These are phyloP conservation scores for Aldrovandia affinis DNA, from an alignment of 2,797 vertebrate genomes.

Conservation along the genomic window DNA sequence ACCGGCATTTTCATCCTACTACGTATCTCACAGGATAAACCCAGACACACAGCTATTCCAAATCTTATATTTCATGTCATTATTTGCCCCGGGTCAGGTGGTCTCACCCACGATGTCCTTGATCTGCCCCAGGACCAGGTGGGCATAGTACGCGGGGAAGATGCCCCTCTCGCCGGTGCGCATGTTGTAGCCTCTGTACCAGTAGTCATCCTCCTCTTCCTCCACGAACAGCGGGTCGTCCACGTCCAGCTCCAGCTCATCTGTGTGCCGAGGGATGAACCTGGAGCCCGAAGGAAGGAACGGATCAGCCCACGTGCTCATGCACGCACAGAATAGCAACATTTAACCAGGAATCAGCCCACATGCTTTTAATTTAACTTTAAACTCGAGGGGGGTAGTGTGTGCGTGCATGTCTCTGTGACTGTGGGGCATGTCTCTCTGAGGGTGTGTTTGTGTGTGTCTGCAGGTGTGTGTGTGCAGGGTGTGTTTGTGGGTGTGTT, in stretches of 20 bases:
- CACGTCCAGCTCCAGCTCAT: constrained; percentile 94
- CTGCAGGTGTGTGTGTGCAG: not conserved
- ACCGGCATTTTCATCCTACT: not conserved
- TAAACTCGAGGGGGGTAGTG: too few relatives aligned
- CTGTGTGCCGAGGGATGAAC: constrained; percentile 94
- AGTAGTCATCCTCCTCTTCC: constrained; percentile 95
- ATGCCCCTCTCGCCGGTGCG: constrained; percentile 92
- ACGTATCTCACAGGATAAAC: too few relatives aligned
- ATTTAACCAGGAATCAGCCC: not conserved
- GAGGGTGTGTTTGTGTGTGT: not conserved
- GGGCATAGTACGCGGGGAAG: constrained; percentile 95
- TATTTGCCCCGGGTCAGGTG: not conserved
- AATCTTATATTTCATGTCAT: too few relatives aligned
- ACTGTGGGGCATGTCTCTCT: too few relatives aligned
- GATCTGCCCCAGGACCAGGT: constrained; percentile 85
- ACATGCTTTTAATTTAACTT: too few relatives aligned
- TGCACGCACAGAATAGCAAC: constrained; percentile 23
- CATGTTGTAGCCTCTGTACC: constrained; percentile 98
- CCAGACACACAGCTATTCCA: too few relatives aligned
- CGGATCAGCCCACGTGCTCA: constrained; percentile 12
- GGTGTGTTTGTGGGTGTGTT: not conserved
- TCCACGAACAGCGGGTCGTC: constrained; percentile 93
- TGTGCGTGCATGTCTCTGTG: too few relatives aligned
- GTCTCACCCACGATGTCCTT: constrained; percentile 83
- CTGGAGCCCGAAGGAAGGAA: constrained; percentile 67